These are phyloP conservation scores for Bombus cullumanus DNA, from an alignment of 1,140 invertebrate genomes.

Conservation along the genomic window DNA sequence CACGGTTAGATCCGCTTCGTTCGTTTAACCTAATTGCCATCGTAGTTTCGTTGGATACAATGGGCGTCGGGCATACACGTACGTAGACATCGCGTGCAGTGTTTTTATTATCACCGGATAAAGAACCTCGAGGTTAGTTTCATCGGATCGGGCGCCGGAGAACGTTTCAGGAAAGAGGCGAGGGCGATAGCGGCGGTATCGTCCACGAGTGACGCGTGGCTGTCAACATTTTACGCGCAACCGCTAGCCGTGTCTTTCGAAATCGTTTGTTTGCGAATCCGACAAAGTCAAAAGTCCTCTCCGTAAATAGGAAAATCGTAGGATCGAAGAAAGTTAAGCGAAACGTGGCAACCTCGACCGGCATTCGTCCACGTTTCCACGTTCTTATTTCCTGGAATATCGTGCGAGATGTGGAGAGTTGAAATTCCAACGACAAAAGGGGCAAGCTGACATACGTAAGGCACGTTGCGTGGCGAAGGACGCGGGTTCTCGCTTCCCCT, in stretches of 20 bases:
- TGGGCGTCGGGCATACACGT: background rate
- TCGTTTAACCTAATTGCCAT: conserved; percentile 60
- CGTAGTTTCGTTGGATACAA: background rate
- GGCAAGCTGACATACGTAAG: too few relatives aligned
- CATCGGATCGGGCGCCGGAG: background rate
- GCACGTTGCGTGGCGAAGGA: background rate
- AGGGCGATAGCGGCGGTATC: background rate
- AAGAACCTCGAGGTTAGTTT: background rate
- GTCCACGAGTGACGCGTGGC: background rate
- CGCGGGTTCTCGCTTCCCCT: background rate
- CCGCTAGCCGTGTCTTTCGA: background rate
- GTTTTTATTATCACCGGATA: background rate
- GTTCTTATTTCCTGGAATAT: background rate
- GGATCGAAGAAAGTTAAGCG: background rate
- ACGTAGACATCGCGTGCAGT: background rate
- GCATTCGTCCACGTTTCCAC: background rate
- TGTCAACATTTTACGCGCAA: background rate
- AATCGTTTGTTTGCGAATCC: background rate
- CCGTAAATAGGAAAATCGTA: background rate
- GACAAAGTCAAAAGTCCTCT: background rate
- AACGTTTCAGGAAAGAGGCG: background rate
- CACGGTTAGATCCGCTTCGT: conserved; percentile 38
- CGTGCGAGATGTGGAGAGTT: background rate
- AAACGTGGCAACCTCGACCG: background rate
- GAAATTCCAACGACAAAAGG: background rate